These are phyloP conservation scores for Lepidotrigona ventralis DNA, from an alignment of 1,140 invertebrate genomes.

Conservation along the genomic window DNA sequence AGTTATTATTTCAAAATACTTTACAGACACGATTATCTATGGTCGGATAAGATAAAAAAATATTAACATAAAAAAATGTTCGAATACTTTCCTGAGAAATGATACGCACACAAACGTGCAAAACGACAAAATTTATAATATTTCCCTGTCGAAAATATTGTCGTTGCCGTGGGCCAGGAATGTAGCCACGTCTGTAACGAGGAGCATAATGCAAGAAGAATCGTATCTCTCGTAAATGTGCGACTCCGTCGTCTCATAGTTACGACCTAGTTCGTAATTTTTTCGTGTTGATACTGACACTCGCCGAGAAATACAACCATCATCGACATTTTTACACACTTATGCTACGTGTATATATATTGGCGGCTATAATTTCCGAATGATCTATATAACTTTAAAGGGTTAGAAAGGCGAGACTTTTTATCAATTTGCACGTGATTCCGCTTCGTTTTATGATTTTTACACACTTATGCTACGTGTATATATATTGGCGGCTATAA, in stretches of 20 bases:
- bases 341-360: neutral
- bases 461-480: too few species aligned
- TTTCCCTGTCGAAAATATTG: neutral
- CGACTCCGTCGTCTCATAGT: neutral
- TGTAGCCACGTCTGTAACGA: slow-evolving; percentile 10
- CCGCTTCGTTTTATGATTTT: neutral
- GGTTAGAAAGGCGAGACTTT: neutral
- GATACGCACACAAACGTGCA: neutral
- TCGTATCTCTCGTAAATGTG: slow-evolving; percentile 25
- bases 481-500: neutral
- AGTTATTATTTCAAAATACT: too few species aligned
- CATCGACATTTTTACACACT: neutral
- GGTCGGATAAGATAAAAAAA: too few species aligned
- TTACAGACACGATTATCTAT: too few species aligned
- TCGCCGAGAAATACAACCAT: neutral
- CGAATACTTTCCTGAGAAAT: neutral
- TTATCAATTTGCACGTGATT: neutral
- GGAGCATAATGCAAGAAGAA: slow-evolving; percentile 11
- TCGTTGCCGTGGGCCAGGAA: neutral
- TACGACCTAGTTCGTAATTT: neutral
- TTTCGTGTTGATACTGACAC: neutral
- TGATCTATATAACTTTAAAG: neutral
- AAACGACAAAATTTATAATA: slow-evolving; percentile 1
- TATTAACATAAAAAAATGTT: neutral
- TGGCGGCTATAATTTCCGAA: neutral